Evolutionary conservation across 2,113 vertebrate genomes (phyloP), one percentile per base, ranked within the genome.

Genomic region (Girardinichthys multiradiatus): DNA sequence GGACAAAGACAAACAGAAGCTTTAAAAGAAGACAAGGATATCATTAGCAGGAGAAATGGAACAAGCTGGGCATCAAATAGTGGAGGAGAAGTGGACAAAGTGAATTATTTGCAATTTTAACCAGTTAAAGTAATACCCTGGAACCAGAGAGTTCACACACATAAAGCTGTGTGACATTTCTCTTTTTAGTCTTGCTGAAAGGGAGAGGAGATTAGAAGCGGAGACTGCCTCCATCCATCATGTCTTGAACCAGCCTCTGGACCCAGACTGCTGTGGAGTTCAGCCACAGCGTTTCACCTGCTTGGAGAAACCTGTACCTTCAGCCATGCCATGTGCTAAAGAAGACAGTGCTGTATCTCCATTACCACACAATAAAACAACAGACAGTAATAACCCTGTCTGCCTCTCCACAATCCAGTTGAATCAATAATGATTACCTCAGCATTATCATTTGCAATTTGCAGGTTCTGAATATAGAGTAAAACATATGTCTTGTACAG

Each of bases 81-180:
- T 51, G 58, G 9, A 27, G 4, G 31, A 27, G 12, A 61, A 54
- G 59, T n/a, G 33, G 81, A 67, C 33, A 28, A 68, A 67, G 80
- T 57, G 51, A 70, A 72, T 86, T 51, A 37, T 42, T 64, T 72
- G 77, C 61, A 60, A 82, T 83, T 61, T 83, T 64, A 69, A 57
- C 69, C 64, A 83, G 77, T 88, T 76, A 68, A 67, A 27, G 48
- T 59, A 58, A 70, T 65, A 37, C 57, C 68, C 54, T 10, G 9
- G 57, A 81, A 68, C 13, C 27, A 65, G 45, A 64, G 12, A 31
- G 31, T 71, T 77, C 42, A 71, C 63, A 54, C 68, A 1, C 57
- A 77, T 74, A 72, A 64, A 58, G 19, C 57, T 66, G 63, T 72
- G n/a, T 79, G 70, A 78, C 70, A 64, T 72, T 72, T 84, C 66